Percentiles rank a stretch among this genome's conserved stretches.
Evolutionary conservation across 2,113 vertebrate species (phyloP).

Genomic region (Rhinoderma darwinii): DNA sequence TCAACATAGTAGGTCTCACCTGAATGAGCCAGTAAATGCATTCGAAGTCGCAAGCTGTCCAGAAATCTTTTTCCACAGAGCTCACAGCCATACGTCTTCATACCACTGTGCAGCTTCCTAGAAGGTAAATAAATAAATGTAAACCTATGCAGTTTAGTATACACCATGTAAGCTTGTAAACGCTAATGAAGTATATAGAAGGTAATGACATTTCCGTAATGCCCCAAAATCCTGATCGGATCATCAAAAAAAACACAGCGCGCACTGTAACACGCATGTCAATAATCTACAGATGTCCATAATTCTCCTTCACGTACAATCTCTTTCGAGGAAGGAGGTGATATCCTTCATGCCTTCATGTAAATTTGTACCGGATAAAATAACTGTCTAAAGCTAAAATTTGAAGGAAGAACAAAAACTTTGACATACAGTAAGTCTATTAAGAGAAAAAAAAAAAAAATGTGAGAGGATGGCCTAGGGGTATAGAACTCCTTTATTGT

Average conservation of each 20-base stretch:
- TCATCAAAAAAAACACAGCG: no score
- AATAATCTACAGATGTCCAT: not conserved
- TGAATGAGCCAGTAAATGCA: conserved; percentile 99
- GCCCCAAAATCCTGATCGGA: no score
- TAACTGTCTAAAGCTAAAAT: not conserved
- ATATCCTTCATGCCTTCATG: not conserved
- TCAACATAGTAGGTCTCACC: conserved; percentile 73
- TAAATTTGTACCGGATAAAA: not conserved
- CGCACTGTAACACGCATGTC: no score
- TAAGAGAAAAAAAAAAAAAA: no score
- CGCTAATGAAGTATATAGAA: no score
- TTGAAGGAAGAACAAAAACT: not conserved
- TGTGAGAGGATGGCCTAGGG: not conserved
- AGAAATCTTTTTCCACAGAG: conserved; percentile 97
- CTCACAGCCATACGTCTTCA: conserved; percentile 98
- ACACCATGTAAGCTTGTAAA: no score
- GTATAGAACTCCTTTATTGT: not conserved
- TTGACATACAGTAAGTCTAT: not conserved
- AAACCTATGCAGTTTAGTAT: no score
- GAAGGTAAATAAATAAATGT: conserved; percentile 55
- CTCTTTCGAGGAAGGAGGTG: not conserved
- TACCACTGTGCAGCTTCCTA: conserved; percentile 98
- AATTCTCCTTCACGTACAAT: not conserved
- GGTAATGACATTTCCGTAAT: no score
- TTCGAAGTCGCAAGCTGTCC: conserved; percentile 96